Conservation (phyloP, 2,888 invertebrate genomes). For the Synergus laeviventris region DNA sequence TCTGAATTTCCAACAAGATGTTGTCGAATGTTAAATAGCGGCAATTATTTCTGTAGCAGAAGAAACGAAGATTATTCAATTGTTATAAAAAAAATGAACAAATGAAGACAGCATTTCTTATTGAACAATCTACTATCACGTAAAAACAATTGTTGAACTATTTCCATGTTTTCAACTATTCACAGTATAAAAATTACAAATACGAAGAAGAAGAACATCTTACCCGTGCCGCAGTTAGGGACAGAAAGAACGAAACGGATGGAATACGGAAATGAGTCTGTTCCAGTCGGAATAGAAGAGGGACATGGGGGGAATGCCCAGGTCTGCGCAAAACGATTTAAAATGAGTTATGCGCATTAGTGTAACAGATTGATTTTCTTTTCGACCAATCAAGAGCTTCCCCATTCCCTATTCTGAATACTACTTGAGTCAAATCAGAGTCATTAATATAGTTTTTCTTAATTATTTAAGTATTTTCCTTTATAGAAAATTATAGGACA, state of each 20-base stretch:
- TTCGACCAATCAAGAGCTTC: not conserved
- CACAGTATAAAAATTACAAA: not conserved
- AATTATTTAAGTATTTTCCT: not conserved
- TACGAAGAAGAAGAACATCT: constrained; percentile 51
- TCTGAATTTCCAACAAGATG: constrained; percentile 57
- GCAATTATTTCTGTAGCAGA: constrained; percentile 63
- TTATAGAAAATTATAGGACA: not conserved
- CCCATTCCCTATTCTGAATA: not conserved
- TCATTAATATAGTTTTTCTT: not conserved
- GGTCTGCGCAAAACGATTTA: constrained; percentile 22
- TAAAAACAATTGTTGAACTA: not conserved
- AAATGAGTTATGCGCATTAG: not conserved
- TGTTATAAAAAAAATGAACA: constrained; percentile 30
- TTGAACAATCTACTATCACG: constrained; percentile 20
- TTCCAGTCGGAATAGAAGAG: constrained; percentile 56
- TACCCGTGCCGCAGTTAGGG: constrained; percentile 68
- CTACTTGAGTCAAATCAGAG: not conserved
- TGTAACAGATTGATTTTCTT: constrained; percentile 27
- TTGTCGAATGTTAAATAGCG: constrained; percentile 49
- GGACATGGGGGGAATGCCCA: constrained; percentile 31
- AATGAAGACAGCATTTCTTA: constrained; percentile 14
- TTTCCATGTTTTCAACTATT: not conserved
- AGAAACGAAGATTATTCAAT: constrained; percentile 20
- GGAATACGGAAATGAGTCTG: constrained; percentile 43
- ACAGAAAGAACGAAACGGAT: constrained; percentile 67